Conservation (phyloP, 2,888 invertebrate genomes). For the Heliconius aoede region DNA sequence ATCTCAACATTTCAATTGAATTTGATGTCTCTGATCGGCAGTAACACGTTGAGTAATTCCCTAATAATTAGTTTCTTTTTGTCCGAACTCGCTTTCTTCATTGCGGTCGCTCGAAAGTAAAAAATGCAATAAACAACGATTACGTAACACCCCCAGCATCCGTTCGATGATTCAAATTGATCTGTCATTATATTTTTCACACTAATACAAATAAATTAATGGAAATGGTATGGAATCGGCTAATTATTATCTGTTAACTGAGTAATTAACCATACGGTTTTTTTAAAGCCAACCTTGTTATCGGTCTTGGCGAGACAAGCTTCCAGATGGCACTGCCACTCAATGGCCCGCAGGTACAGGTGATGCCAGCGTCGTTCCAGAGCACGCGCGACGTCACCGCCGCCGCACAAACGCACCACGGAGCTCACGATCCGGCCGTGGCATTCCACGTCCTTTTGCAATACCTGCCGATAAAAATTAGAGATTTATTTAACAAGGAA, state of each 20-base stretch:
- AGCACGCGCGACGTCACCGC: conserved; percentile 86
- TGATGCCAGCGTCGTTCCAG: conserved; percentile 95
- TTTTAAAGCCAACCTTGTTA: conserved; percentile 75
- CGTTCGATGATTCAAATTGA: conserved; percentile 33
- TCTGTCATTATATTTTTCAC: conserved; percentile 22
- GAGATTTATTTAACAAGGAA: background rate
- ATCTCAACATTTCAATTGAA: conserved; percentile 35
- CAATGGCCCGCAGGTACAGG: conserved; percentile 93
- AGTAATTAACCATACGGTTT: background rate
- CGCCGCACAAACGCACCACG: conserved; percentile 89
- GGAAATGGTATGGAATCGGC: background rate
- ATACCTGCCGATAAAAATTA: conserved; percentile 85
- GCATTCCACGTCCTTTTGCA: conserved; percentile 96
- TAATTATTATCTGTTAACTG: background rate
- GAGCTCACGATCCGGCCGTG: conserved; percentile 93
- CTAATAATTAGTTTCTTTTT: conserved; percentile 49
- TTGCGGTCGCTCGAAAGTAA: conserved; percentile 50
- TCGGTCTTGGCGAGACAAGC: conserved; percentile 88
- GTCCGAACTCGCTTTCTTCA: conserved; percentile 49
- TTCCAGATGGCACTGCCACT: conserved; percentile 96
- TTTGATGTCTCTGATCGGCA: conserved; percentile 31
- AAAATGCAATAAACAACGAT: conserved; percentile 43
- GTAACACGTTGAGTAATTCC: conserved; percentile 42
- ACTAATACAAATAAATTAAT: background rate
- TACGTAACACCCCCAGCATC: conserved; percentile 44